Percentiles rank a stretch among this genome's conserved stretches.
Evolutionary conservation across 2,797 vertebrate species (phyloP).

Genomic region (Hapalemur alaotrensis): DNA sequence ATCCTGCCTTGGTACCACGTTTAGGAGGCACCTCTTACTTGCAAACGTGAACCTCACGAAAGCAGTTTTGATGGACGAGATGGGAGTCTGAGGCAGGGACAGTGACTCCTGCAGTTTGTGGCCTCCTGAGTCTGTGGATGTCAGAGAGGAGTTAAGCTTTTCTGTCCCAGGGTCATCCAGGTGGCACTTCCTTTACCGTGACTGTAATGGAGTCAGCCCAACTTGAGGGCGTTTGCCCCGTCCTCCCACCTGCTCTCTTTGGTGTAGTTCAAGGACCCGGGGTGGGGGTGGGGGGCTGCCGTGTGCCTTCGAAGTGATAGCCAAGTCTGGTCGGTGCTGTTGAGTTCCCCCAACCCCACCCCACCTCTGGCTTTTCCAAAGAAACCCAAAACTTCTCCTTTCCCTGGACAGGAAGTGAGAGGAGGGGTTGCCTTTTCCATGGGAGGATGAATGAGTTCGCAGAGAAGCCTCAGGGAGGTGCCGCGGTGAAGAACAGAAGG

Average conservation of each 20-base stretch:
- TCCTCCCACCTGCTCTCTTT: background rate
- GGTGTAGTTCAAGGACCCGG: no score
- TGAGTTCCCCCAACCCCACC: no score
- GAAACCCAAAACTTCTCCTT: background rate
- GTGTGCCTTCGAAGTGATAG: background rate
- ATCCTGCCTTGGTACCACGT: background rate
- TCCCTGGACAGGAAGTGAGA: background rate
- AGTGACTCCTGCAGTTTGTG: no score
- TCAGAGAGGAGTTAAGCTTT: no score
- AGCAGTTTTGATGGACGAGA: background rate
- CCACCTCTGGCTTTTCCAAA: background rate
- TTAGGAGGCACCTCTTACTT: background rate
- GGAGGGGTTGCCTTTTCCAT: background rate
- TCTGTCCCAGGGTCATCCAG: background rate
- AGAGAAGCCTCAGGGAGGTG: background rate
- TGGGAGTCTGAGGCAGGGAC: background rate
- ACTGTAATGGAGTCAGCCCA: background rate
- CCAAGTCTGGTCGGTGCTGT: background rate
- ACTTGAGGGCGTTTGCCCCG: background rate
- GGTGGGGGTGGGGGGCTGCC: background rate
- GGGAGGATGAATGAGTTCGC: background rate
- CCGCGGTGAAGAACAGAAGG: background rate
- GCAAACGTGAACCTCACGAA: background rate
- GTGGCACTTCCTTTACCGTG: background rate
- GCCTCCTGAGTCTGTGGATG: background rate